Base-by-base conservation (phyloP, 2,797 vertebrate genomes). In the Buphagus erythrorhynchus region DNA sequence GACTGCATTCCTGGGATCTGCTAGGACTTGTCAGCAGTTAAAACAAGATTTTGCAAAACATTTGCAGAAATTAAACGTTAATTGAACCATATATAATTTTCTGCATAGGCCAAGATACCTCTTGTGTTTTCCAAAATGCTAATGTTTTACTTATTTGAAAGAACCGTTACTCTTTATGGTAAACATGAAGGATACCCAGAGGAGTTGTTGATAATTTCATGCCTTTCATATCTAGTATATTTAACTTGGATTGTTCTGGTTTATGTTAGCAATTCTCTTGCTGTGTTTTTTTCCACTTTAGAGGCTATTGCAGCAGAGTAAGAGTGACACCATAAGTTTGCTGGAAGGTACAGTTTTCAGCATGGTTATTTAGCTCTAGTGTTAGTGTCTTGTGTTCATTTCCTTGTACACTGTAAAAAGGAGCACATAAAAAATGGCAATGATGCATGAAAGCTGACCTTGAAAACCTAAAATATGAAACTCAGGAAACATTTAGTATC, bases 291-390 rank as follows among this genome's bases (percentile, higher is more conserved):
- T 52, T 45, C 40, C 86, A 15, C 42, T 67, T 55, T 78, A 88
- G 59, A 81, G 69, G n/a, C 72, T 91, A 5, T 79, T 95, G 63
- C 52, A 86, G 79, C 51, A 76, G 73, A 86, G 51, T 83, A 75
- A 90, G 76, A 88, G 76, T 95, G 95, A 94, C 73, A 95, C 76
- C 69, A 0, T 82, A 96, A 91, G 91, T 75, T 95, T 90, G 87
- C 90, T 96, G 82, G 79, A 86, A 95, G 89, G 63, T 93, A 91
- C 49, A 57, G 55, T 91, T 95, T 91, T 57, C 38, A 81, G 52
- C 36, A 8, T 46, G 61, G 59, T 73, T 95, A 63, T 82, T 93
- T 86, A 95, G 73, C 73, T 62, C 59, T 71, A 40, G 26, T 86
- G 29, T 91, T 89, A 65, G 52, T 59, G 61, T 84, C 85, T 88